Evolutionary conservation across 1,140 invertebrate genomes (phyloP).

Genomic region (Bombus superbus): DNA sequence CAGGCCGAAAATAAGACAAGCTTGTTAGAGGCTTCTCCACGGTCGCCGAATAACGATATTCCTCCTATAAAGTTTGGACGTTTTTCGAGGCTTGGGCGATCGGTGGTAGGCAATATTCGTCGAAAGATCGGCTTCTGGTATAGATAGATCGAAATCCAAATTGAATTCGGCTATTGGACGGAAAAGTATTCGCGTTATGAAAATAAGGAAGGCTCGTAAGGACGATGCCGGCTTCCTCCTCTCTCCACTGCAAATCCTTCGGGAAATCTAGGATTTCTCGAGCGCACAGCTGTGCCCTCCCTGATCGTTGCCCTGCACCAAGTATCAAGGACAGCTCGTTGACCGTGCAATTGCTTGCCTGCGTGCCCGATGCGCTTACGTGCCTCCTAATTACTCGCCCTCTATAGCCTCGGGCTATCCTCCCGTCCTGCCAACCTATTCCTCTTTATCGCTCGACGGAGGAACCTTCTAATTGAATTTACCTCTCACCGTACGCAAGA

Average conservation of each 20-base stretch:
- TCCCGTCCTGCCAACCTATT: neutral
- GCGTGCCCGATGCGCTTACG: slow-evolving; percentile 43
- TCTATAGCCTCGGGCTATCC: neutral
- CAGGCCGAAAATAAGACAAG: neutral
- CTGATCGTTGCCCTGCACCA: slow-evolving; percentile 46
- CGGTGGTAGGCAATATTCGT: neutral
- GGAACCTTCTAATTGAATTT: slow-evolving; percentile 44
- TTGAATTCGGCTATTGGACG: slow-evolving; percentile 55
- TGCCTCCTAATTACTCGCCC: slow-evolving; percentile 50
- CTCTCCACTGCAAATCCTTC: slow-evolving; percentile 46
- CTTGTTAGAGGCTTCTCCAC: too few species aligned
- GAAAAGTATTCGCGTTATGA: slow-evolving; percentile 31
- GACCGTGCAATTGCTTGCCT: slow-evolving; percentile 48
- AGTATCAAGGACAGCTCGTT: slow-evolving; percentile 39
- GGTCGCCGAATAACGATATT: neutral
- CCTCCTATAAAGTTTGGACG: neutral
- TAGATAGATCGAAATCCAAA: slow-evolving; percentile 17
- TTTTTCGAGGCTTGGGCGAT: slow-evolving; percentile 9
- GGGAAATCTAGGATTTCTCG: slow-evolving; percentile 66
- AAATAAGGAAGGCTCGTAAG: slow-evolving; percentile 43
- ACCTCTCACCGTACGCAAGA: neutral
- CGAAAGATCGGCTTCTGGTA: slow-evolving; percentile 14
- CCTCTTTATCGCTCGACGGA: neutral
- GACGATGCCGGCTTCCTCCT: slow-evolving; percentile 7
- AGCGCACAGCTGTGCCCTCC: slow-evolving; percentile 19